phyloP scores from a whole-genome alignment of 2,113 vertebrate genomes.

The Siniperca chuatsi region DNA sequence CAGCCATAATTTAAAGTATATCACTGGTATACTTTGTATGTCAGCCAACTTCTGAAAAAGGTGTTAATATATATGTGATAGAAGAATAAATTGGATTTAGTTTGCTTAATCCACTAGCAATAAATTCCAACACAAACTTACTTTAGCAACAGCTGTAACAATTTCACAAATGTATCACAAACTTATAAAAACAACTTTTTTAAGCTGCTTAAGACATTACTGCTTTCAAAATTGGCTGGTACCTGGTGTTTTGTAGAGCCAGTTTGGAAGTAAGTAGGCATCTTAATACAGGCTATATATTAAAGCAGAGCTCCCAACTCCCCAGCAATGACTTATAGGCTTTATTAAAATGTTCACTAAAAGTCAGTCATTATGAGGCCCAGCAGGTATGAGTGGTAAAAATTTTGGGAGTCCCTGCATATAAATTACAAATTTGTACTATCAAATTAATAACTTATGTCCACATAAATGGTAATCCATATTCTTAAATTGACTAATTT shows the following conservation, averaged over 20 bases:
- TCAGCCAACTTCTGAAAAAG: background rate
- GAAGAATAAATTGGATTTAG: background rate
- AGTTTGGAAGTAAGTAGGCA: background rate
- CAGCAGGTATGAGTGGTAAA: background rate
- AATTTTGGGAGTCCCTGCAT: background rate
- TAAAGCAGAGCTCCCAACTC: background rate
- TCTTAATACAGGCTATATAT: constrained; percentile 1
- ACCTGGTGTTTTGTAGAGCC: constrained; percentile 12
- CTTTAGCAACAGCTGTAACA: background rate
- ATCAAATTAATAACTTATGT: constrained; percentile 6
- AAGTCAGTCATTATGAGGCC: background rate
- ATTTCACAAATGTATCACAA: background rate
- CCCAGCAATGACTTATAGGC: background rate
- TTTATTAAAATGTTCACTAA: constrained; percentile 7
- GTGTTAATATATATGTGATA: background rate
- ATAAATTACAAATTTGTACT: background rate
- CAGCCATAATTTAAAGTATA: background rate
- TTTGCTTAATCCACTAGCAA: background rate
- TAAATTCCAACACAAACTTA: background rate
- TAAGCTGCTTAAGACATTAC: background rate
- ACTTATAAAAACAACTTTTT: background rate
- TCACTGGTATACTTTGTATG: background rate
- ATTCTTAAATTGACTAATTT: background rate
- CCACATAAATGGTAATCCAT: background rate
- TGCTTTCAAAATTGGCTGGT: background rate